phyloP scores from a whole-genome alignment of 2,113 vertebrate genomes.

The Thunnus maccoyii region DNA sequence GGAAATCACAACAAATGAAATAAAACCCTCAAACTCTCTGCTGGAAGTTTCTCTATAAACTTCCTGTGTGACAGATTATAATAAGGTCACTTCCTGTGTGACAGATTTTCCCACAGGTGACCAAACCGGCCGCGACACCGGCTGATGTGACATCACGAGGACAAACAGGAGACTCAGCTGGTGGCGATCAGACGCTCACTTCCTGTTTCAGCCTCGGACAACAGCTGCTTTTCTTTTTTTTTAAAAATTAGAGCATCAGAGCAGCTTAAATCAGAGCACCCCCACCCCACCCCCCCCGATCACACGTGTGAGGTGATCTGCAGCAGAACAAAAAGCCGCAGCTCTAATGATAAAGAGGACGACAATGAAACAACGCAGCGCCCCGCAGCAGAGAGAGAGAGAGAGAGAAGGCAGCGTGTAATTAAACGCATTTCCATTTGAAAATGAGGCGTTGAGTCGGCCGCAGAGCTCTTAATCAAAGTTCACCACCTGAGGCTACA shows the following conservation, averaged over 20 bases:
- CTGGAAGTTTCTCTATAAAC: too few species aligned
- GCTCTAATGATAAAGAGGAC: neutral
- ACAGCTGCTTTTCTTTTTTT: neutral
- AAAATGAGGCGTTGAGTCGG: neutral
- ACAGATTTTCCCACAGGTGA: too few species aligned
- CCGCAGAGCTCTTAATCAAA: constrained; percentile 36
- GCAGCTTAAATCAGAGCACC: too few species aligned
- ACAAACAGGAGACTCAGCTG: neutral
- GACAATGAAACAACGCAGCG: neutral
- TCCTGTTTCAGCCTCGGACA: neutral
- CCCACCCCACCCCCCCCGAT: too few species aligned
- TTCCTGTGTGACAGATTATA: too few species aligned
- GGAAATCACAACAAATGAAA: too few species aligned
- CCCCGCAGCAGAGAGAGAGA: neutral
- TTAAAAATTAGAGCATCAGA: neutral
- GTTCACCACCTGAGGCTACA: constrained; percentile 41
- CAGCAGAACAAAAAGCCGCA: neutral
- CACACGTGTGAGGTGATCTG: neutral
- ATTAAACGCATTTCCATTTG: constrained; percentile 35
- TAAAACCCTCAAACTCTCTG: too few species aligned
- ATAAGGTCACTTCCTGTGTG: too few species aligned
- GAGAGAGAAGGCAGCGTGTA: neutral
- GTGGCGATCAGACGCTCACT: neutral
- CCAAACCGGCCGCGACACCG: too few species aligned
- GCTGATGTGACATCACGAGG: too few species aligned